phyloP scores from a whole-genome alignment of 2,797 vertebrate species.

The Botia kubotai region DNA sequence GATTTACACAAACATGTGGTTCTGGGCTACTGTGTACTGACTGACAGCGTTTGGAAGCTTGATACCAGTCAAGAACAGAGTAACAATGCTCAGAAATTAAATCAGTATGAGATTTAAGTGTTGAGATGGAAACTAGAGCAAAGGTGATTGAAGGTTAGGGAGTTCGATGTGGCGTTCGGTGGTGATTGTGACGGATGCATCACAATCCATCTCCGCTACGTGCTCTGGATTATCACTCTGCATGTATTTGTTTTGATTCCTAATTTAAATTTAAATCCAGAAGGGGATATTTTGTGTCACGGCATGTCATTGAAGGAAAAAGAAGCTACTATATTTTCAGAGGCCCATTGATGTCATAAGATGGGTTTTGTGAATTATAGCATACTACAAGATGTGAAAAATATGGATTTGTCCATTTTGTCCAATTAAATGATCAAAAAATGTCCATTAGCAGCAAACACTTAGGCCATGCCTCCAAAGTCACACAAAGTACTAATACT shows the following conservation, averaged over 20 bases:
- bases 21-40: slow-evolving; percentile 59
- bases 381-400: neutral
- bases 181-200: neutral
- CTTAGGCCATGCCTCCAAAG: neutral
- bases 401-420: neutral
- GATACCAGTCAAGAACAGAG: neutral
- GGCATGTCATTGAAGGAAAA: slow-evolving; percentile 10
- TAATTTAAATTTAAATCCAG: slow-evolving; percentile 35
- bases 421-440: neutral
- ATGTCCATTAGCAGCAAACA: too few relatives aligned
- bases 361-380: neutral
- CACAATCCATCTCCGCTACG: too few relatives aligned
- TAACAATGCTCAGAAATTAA: slow-evolving; percentile 13
- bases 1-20: slow-evolving; percentile 45
- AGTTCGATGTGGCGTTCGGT: slow-evolving; percentile 9
- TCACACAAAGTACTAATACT: neutral
- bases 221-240: neutral
- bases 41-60: slow-evolving; percentile 41
- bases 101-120: neutral
- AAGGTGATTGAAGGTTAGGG: slow-evolving; percentile 23
- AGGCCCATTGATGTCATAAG: too few relatives aligned
- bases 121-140: slow-evolving; percentile 24
- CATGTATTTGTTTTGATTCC: neutral
- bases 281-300: slow-evolving; percentile 48
- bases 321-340: too few relatives aligned